These are phyloP conservation scores for Holothuria leucospilota DNA, from an alignment of 53 echinoderm and acorn worm species.

Conservation along the genomic window DNA sequence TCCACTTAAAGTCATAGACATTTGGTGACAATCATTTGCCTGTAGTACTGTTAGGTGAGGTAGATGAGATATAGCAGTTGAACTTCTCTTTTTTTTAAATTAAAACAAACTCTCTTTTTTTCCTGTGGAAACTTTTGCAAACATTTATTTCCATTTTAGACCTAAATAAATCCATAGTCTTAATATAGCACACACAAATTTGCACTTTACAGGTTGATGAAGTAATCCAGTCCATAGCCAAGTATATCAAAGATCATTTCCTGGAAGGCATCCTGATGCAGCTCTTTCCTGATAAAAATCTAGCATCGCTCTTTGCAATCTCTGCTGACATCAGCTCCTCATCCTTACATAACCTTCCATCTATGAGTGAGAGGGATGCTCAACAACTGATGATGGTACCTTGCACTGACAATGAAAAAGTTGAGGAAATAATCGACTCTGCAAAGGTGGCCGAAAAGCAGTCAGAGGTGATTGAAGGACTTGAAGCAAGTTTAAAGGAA, in stretches of 20 bases:
- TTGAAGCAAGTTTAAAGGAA: not conserved
- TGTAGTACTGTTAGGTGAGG: too few relatives aligned
- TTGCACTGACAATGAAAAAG: not conserved
- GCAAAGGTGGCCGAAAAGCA: not conserved
- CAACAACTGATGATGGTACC: too few relatives aligned
- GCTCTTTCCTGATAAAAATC: constrained; percentile 12
- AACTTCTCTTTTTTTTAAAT: too few relatives aligned
- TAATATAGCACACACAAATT: not conserved
- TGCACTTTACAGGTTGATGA: not conserved
- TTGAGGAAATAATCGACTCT: not conserved
- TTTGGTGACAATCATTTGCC: too few relatives aligned
- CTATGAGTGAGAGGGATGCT: not conserved
- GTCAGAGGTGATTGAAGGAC: not conserved
- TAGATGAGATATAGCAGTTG: too few relatives aligned
- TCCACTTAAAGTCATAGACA: too few relatives aligned
- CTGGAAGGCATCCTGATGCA: constrained; percentile 15
- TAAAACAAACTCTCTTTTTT: too few relatives aligned
- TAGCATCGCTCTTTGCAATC: constrained; percentile 10
- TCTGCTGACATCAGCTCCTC: constrained; percentile 1
- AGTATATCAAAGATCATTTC: constrained; percentile 39
- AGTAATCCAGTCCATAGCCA: not conserved
- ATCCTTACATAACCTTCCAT: not conserved
- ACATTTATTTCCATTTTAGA: too few relatives aligned
- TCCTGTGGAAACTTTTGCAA: too few relatives aligned
- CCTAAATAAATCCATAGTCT: too few relatives aligned